Base-by-base conservation (phyloP, 2,113 vertebrate species). In the Tiliqua scincoides region DNA sequence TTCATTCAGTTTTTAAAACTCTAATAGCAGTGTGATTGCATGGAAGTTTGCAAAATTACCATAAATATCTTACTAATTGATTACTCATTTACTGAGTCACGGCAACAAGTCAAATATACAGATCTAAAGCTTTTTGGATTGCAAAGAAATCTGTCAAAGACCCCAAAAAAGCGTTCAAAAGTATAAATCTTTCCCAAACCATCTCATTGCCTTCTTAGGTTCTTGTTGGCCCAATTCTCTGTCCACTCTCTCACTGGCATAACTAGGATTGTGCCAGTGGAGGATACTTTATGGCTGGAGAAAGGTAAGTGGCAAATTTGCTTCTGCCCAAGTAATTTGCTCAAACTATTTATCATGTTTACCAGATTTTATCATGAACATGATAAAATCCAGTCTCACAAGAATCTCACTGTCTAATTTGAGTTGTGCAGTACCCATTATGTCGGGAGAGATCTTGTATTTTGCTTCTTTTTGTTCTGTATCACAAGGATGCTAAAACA, bases 41-140 rank as follows among this genome's bases (percentile, higher is more conserved):
- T 84, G 57, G 40, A 89, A 78, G 87, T 85, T 86, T 90, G 89
- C 70, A 87, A 77, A 92, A 93, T 93, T 93, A 85, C 71, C 87
- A 75, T 87, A 87, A 57, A 68, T 35, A 40, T 77, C 78, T 90
- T 68, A 83, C 84, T 91, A 89, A 92, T 87, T 92, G 89, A 82
- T 84, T 86, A 35, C 71, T 88, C 0, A 2, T 85, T 81, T 68
- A 71, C 87, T 77, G 82, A 93, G 62, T 75, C 89, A 82, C 74
- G 82, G 71, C 87, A 90, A 83, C 11, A 89, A 82, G 32, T 88
- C 75, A 37, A 11, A 21, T 63, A 35, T 48, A 37, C 77, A 48
- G 20, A 73, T 35, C 72, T 65, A 23, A 40, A 59, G 54, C 68
- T 25, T 57, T 62, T 6, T 70, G 43, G 18, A 62, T 72, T 68